A percentile compares a stretch with the other conserved stretches of the same genome.
phyloP scores from a whole-genome alignment of 2,888 invertebrate genomes.

The Spodoptera exigua region DNA sequence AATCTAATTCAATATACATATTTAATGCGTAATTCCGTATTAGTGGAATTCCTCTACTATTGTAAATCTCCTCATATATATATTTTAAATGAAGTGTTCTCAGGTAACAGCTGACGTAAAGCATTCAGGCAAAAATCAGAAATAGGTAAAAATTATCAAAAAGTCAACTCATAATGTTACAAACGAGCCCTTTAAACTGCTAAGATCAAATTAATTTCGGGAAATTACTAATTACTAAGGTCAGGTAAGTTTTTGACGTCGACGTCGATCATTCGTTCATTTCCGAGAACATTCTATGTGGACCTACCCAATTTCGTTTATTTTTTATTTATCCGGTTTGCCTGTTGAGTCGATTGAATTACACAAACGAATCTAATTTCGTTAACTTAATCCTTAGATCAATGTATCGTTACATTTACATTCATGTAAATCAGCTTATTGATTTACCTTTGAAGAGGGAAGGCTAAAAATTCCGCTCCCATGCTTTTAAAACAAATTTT shows the following conservation, averaged over 20 bases:
- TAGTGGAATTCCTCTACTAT: background rate
- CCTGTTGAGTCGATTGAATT: too few relatives aligned
- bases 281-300: too few relatives aligned
- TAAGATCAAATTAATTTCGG: background rate
- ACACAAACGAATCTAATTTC: too few relatives aligned
- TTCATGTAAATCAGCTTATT: too few relatives aligned
- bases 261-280: too few relatives aligned
- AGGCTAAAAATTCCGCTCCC: too few relatives aligned
- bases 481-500: too few relatives aligned
- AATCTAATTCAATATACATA: constrained; percentile 6
- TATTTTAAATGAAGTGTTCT: too few relatives aligned
- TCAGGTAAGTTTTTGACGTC: background rate
- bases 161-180: background rate
- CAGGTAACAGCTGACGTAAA: constrained; percentile 32
- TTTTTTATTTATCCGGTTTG: too few relatives aligned
- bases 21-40: constrained; percentile 9
- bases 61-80: constrained; percentile 9
- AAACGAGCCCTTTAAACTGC: constrained; percentile 10
- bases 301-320: background rate
- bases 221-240: constrained; percentile 1
- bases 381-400: too few relatives aligned
- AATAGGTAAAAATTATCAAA: constrained; percentile 27
- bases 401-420: too few relatives aligned
- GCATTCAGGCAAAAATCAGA: constrained; percentile 52
- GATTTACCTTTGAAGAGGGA: too few relatives aligned